Conservation (phyloP, 2,113 vertebrate genomes). For the Istiophorus platypterus region DNA sequence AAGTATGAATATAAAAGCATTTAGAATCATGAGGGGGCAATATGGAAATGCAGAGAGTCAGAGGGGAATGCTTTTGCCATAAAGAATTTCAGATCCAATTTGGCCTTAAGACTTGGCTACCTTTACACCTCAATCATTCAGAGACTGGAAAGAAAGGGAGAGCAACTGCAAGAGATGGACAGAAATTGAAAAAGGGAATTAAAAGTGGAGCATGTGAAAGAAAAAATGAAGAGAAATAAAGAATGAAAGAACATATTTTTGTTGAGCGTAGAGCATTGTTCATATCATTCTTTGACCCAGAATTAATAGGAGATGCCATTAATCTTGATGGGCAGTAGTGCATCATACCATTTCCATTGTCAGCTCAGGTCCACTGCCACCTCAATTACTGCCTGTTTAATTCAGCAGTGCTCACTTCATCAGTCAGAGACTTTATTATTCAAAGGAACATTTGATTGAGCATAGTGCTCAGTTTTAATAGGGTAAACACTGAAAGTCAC, state of each 20-base stretch:
- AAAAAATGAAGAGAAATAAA: conserved; percentile 11
- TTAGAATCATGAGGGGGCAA: conserved; percentile 29
- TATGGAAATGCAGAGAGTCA: conserved; percentile 49
- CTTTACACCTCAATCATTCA: conserved; percentile 52
- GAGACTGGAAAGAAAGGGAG: conserved; percentile 17
- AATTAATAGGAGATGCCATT: conserved; percentile 54
- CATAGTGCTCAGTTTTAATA: conserved; percentile 53
- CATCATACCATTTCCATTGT: conserved; percentile 27
- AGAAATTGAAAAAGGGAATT: conserved; percentile 1
- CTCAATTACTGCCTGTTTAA: conserved; percentile 51
- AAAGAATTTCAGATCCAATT: conserved; percentile 75
- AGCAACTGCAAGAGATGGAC: conserved; percentile 1
- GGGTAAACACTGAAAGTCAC: conserved; percentile 65
- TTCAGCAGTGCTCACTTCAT: conserved; percentile 48
- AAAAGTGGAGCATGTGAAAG: conserved; percentile 14
- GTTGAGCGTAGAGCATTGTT: conserved; percentile 3
- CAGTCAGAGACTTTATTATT: conserved; percentile 48
- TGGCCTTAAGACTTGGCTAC: conserved; percentile 54
- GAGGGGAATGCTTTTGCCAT: conserved; percentile 56
- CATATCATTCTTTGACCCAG: conserved; percentile 50
- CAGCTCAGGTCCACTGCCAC: conserved; percentile 20
- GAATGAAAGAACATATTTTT: conserved; percentile 8
- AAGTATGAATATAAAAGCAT: conserved; percentile 28
- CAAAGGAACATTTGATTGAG: conserved; percentile 64
- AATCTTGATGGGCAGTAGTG: conserved; percentile 39